These are phyloP conservation scores for Smutsia gigantea DNA, from an alignment of 2,797 vertebrate species.

Conservation along the genomic window DNA sequence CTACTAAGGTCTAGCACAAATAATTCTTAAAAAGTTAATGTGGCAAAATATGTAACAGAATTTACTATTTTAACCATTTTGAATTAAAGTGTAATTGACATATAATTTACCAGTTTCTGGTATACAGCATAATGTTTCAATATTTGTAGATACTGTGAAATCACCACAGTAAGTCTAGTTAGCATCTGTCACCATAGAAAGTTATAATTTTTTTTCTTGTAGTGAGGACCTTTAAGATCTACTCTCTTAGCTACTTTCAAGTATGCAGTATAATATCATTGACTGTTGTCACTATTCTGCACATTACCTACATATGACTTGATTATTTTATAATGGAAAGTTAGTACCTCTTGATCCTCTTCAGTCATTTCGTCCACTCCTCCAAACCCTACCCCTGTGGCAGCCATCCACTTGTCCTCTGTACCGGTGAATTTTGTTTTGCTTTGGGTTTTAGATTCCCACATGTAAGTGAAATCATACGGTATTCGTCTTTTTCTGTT, in stretches of 20 bases:
- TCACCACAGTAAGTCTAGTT: not conserved
- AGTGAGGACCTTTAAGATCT: not conserved
- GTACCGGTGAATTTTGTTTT: not conserved
- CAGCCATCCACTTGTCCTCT: not conserved
- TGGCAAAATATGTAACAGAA: not conserved
- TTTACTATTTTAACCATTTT: not conserved
- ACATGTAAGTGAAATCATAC: not conserved
- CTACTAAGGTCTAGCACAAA: not conserved
- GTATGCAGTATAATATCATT: not conserved
- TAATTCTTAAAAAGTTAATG: not conserved
- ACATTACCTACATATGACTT: not conserved
- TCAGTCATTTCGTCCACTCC: not conserved
- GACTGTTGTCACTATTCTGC: not conserved
- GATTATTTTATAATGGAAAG: not conserved
- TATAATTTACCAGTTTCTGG: too few relatives aligned
- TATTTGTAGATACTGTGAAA: not conserved
- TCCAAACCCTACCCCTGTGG: not conserved
- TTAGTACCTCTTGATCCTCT: not conserved
- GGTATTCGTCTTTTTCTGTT: not conserved
- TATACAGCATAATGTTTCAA: not conserved
- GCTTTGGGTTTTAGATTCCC: not conserved
- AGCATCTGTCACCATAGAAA: not conserved
- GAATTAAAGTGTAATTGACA: not conserved
- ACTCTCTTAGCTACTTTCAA: not conserved
- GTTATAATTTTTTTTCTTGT: not conserved